Evolutionary conservation across 2,113 vertebrate genomes (phyloP).

Genomic region (Tonatia bakeri): DNA sequence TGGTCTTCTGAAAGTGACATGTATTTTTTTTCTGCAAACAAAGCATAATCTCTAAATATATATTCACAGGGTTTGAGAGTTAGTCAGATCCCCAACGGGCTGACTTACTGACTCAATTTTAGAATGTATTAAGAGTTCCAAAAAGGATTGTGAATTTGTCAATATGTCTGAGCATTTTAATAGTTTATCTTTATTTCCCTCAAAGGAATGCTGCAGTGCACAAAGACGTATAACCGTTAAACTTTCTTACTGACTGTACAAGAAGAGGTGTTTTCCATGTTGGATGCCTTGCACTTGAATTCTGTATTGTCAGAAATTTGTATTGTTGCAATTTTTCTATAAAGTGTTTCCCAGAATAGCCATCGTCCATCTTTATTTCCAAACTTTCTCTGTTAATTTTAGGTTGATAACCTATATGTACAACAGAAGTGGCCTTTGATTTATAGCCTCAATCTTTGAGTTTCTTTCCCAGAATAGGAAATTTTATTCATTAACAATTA

Average conservation of each 20-base stretch:
- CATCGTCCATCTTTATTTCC: not conserved
- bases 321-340: not conserved
- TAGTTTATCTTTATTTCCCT: not conserved
- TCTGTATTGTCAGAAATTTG: not conserved
- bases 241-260: not conserved
- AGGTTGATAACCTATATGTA: not conserved
- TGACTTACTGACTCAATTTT: not conserved
- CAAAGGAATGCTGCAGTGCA: not conserved
- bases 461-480: not conserved
- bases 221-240: not conserved
- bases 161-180: conserved; percentile 3
- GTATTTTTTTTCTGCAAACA: not conserved
- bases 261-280: not conserved
- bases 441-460: not conserved
- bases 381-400: not conserved
- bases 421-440: not conserved
- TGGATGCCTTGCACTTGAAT: not conserved
- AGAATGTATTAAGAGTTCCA: not conserved
- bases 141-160: not conserved
- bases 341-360: not conserved
- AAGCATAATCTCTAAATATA: not conserved
- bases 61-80: not conserved
- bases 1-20: not conserved
- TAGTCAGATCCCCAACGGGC: not conserved
- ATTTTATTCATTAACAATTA: not conserved